These are phyloP conservation scores for Drosophila nigricruria DNA, from an alignment of 2,888 invertebrate species.

Conservation along the genomic window DNA sequence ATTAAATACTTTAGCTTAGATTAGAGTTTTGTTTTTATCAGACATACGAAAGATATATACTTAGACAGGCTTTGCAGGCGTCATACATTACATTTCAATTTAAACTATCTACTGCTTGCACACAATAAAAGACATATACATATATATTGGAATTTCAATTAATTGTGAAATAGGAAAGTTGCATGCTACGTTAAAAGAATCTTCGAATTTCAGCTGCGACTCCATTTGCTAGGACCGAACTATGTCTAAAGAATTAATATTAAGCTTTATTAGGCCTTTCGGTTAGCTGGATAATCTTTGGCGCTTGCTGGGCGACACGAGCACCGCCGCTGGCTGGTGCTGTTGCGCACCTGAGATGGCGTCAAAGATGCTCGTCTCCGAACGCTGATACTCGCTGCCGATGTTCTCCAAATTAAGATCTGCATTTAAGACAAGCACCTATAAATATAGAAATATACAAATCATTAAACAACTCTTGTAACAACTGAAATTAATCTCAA, in stretches of 20 bases:
- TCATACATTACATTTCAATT: constrained; percentile 6
- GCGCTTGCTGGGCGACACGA: constrained; percentile 84
- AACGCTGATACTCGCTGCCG: constrained; percentile 88
- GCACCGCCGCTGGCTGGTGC: constrained; percentile 64
- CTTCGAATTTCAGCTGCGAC: not conserved
- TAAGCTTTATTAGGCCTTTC: not conserved
- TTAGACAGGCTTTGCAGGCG: constrained; percentile 24
- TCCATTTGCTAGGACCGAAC: not conserved
- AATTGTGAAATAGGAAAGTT: constrained; percentile 22
- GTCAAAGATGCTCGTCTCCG: constrained; percentile 86
- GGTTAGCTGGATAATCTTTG: constrained; percentile 65
- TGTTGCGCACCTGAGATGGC: constrained; percentile 78
- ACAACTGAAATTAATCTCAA: not conserved
- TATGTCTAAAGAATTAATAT: not conserved
- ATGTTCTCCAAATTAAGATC: constrained; percentile 89
- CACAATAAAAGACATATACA: not conserved
- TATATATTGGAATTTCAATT: constrained; percentile 9
- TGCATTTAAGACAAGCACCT: constrained; percentile 90
- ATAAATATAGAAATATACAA: not conserved
- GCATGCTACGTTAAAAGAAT: not conserved
- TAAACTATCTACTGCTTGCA: constrained; percentile 4
- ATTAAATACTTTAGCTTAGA: constrained; percentile 49
- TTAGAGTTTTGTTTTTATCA: constrained; percentile 20
- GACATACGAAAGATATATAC: constrained; percentile 35
- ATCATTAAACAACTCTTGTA: not conserved